Evolutionary conservation across 2,797 vertebrate species (phyloP).

Genomic region (Lagothrix lagotricha): DNA sequence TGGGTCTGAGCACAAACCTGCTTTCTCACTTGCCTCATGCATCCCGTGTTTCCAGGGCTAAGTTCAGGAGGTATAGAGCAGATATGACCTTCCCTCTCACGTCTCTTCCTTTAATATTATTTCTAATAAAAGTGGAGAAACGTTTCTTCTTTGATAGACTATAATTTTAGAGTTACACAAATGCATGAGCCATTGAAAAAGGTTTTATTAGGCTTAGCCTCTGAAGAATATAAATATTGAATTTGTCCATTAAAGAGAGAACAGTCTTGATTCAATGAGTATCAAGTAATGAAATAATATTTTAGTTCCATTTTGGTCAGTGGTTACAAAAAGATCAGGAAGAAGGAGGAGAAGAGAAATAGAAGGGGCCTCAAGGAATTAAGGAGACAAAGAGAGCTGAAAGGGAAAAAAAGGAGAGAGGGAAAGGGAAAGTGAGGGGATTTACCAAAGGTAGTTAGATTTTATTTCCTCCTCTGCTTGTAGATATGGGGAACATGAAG

Average conservation of each 20-base stretch:
- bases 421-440: not conserved
- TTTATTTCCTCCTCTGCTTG: not conserved
- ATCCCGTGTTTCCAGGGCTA: not conserved
- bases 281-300: not conserved
- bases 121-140: not conserved
- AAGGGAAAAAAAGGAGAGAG: not conserved
- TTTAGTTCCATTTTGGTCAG: not conserved
- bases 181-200: not conserved
- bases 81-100: not conserved
- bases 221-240: not conserved
- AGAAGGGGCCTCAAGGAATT: not conserved
- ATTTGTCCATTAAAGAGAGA: not conserved
- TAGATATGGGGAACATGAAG: accelerated
- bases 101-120: not conserved
- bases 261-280: not conserved
- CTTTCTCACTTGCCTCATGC: too few relatives aligned
- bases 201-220: not conserved
- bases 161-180: not conserved
- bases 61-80: not conserved
- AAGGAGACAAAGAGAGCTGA: not conserved
- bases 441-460: accelerated
- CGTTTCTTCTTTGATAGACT: not conserved
- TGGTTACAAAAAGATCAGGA: not conserved
- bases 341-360: not conserved
- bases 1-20: not conserved